A percentile compares a stretch with the other conserved stretches of the same genome.
These are phyloP conservation scores for Polyommatus iphigenia DNA, from an alignment of 2,888 invertebrate species.

Conservation along the genomic window DNA sequence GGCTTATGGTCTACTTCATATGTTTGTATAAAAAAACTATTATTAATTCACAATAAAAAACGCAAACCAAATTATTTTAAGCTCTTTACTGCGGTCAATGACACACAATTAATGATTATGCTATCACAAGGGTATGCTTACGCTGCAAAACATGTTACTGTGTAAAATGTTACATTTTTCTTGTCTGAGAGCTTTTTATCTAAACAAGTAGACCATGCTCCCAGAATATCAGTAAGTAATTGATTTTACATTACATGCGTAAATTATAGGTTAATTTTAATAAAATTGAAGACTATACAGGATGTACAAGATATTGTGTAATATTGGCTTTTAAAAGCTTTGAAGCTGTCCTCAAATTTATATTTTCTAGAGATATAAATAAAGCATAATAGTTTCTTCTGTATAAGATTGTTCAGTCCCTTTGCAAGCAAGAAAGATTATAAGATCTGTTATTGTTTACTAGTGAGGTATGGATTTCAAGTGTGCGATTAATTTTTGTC, in stretches of 20 bases:
- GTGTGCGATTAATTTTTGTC: background rate
- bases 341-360: background rate
- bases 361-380: background rate
- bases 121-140: background rate
- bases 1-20: background rate
- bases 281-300: background rate
- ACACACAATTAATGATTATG: background rate
- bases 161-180: background rate
- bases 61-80: background rate
- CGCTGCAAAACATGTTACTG: background rate
- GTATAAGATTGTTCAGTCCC: background rate
- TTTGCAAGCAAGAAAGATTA: background rate
- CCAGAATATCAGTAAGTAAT: background rate
- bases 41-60: background rate
- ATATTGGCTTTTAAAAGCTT: background rate
- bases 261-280: conserved; percentile 2
- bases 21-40: background rate
- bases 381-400: background rate
- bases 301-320: background rate
- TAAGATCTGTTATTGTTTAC: conserved; percentile 2
- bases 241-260: background rate
- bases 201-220: background rate
- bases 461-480: background rate
- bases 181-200: background rate
- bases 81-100: background rate